Evolutionary conservation across 1,140 invertebrate genomes (phyloP).

Genomic region (Acyrthosiphon pisum): DNA sequence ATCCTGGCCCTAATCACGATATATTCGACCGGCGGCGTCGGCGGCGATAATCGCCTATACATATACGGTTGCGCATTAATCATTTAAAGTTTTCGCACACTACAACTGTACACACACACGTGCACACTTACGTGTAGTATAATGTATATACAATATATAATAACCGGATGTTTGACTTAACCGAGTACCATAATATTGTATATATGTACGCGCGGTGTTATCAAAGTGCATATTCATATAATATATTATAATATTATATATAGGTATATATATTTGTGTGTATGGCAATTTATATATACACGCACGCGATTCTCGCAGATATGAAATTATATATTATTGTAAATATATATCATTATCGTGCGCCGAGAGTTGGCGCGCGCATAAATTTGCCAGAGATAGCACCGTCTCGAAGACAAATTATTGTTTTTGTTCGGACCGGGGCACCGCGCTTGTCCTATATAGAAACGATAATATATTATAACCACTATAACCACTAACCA

Average conservation of each 20-base stretch:
- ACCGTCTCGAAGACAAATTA: slow-evolving; percentile 15
- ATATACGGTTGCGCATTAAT: background rate
- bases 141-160: background rate
- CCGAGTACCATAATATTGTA: background rate
- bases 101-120: background rate
- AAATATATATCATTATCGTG: background rate
- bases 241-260: background rate
- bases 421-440: slow-evolving; percentile 4
- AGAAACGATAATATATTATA: background rate
- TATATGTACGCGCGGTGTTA: background rate
- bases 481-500: background rate
- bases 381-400: slow-evolving; percentile 11
- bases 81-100: slow-evolving; percentile 13
- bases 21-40: background rate
- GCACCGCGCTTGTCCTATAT: background rate
- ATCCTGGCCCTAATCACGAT: background rate
- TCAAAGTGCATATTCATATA: background rate
- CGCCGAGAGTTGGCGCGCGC: background rate
- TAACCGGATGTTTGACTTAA: slow-evolving; percentile 41
- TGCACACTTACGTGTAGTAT: background rate
- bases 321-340: background rate
- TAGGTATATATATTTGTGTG: background rate
- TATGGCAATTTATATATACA: background rate
- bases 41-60: background rate
- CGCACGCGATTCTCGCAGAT: background rate